phyloP scores from a whole-genome alignment of 2,113 vertebrate species.

The Dipodomys stephensi region DNA sequence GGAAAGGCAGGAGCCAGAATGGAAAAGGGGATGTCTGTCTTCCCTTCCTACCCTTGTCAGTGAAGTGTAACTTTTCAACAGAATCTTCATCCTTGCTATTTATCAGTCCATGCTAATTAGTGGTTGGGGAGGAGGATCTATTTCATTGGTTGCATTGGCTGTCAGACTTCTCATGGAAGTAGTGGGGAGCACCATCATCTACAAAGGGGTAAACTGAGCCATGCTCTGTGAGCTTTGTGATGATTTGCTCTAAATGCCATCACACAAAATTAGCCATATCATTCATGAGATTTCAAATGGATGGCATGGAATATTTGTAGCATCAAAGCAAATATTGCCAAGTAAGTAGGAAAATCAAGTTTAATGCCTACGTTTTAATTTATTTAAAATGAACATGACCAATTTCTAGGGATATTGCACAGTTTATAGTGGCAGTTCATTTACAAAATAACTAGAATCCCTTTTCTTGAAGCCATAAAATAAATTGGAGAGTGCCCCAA shows the following conservation, averaged over 20 bases:
- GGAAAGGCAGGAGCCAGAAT: background rate
- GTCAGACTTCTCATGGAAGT: slow-evolving; percentile 50
- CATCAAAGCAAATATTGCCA: slow-evolving; percentile 48
- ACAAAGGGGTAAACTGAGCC: slow-evolving; percentile 32
- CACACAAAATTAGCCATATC: slow-evolving; percentile 69
- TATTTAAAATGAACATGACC: slow-evolving; percentile 57
- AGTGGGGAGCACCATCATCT: background rate
- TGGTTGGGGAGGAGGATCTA: slow-evolving; percentile 40
- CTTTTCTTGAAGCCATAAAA: slow-evolving; percentile 68
- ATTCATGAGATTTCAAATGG: slow-evolving; percentile 70
- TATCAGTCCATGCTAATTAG: background rate
- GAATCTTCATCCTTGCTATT: background rate
- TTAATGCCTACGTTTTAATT: slow-evolving; percentile 58
- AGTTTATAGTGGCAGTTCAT: slow-evolving; percentile 73
- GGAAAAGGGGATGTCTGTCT: background rate
- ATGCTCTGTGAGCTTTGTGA: slow-evolving; percentile 52
- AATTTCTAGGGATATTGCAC: slow-evolving; percentile 35
- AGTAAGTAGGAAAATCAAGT: slow-evolving; percentile 62
- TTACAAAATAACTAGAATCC: slow-evolving; percentile 30
- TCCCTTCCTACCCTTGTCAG: background rate
- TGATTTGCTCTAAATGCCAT: slow-evolving; percentile 54
- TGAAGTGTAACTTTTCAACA: background rate
- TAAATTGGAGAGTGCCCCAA: slow-evolving; percentile 37
- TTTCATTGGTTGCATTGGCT: slow-evolving; percentile 57
- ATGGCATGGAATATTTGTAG: slow-evolving; percentile 63